These are phyloP conservation scores for Rhopilema esculentum DNA, from an alignment of 30 jellyfish, hydroid and myxozoan genomes.

Conservation along the genomic window DNA sequence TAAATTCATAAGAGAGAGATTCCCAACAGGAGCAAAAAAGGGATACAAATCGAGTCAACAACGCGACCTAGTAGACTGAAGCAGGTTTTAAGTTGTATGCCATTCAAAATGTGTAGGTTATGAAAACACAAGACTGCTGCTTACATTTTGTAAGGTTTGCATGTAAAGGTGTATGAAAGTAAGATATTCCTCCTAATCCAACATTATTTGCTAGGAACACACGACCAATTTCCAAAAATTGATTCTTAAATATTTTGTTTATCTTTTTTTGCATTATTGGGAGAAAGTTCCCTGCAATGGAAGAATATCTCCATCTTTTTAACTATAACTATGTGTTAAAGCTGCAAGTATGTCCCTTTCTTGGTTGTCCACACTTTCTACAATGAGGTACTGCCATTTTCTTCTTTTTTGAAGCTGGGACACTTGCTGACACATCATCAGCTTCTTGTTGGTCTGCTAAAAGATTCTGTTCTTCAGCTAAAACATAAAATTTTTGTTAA, in stretches of 20 bases:
- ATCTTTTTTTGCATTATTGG: background rate
- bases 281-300: background rate
- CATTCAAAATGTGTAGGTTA: background rate
- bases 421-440: background rate
- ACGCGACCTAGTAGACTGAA: background rate
- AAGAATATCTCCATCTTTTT: background rate
- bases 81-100: background rate
- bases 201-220: background rate
- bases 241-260: background rate
- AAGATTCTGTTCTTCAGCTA: constrained; percentile 26
- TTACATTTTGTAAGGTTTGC: background rate
- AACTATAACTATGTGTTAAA: background rate
- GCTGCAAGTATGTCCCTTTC: constrained; percentile 12
- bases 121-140: background rate
- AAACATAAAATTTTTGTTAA: background rate
- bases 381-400: constrained; percentile 19
- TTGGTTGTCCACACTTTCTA: constrained; percentile 25
- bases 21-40: background rate
- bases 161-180: background rate
- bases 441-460: background rate
- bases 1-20: background rate
- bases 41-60: background rate
- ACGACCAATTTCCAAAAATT: background rate
- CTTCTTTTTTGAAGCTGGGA: background rate
- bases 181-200: background rate